These are phyloP conservation scores for Saturnia japonica DNA, from an alignment of 2,888 invertebrate genomes.

Conservation along the genomic window DNA sequence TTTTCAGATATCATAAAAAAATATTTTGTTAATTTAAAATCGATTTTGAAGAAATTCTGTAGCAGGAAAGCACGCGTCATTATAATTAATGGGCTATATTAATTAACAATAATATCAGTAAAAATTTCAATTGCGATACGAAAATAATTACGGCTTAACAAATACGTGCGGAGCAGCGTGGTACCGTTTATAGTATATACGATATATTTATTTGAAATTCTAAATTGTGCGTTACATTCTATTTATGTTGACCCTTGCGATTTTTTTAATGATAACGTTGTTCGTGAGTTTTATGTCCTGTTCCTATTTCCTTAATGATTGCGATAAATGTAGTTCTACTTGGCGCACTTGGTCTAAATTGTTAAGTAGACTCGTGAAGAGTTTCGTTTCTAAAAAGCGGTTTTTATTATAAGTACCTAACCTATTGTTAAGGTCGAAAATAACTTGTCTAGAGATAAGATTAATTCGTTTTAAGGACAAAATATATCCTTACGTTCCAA, in stretches of 20 bases:
- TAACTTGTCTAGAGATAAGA: no score
- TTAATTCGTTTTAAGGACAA: background rate
- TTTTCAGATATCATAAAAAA: no score
- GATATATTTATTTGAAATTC: background rate
- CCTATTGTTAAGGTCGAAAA: no score
- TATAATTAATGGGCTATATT: no score
- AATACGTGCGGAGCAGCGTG: no score
- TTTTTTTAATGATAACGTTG: background rate
- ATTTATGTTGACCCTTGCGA: background rate
- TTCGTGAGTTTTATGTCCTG: constrained; percentile 1
- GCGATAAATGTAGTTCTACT: constrained; percentile 1
- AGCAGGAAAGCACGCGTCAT: no score
- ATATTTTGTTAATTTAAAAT: no score
- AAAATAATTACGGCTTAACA: no score
- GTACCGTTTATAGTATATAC: background rate
- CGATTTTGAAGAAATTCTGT: no score
- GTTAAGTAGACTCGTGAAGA: background rate
- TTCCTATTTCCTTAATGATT: constrained; percentile 9
- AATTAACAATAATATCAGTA: no score
- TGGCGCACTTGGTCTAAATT: background rate
- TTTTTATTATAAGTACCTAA: no score
- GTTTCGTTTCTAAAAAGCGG: background rate
- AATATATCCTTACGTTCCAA: background rate
- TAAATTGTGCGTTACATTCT: background rate
- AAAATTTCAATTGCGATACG: no score